Base-by-base conservation (phyloP, 2,888 invertebrate genomes). In the Polyommatus icarus region DNA sequence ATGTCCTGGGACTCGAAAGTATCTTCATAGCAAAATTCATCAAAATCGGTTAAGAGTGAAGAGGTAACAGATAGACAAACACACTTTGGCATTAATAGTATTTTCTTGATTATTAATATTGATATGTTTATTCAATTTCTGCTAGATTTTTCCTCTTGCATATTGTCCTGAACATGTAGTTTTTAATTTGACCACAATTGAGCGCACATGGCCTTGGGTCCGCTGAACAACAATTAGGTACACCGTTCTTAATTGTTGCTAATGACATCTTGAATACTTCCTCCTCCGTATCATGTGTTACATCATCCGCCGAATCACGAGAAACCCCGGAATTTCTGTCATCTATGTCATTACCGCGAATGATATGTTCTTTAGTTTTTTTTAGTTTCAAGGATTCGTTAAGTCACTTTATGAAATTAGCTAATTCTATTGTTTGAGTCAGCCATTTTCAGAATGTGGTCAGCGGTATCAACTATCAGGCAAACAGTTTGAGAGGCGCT, bases 261-360 rank as follows among this genome's bases (percentile, higher is more conserved):
- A 91, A 90, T 90, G 87, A 86, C 86, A 83, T 84, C 85, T 82
- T 81, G 76, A 82, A 79, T 76, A 82, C 81, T 82, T 87, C 88
- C 90, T 90, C 87, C 89, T 81, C 80, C 80, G 75, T 80, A 77
- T n/a, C 57, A 24, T 50, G 24, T 24, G 71, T 77, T 71, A 76
- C 76, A 50, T 75, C 50, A 78, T 24, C 76, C 15, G 20, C 54
- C 50, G 24, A 54, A 75, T 73, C n/a, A 40, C 73, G 5, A 46
- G 40, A 40, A 72, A 72, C n/a, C n/a, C 61, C 61, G 29, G 29
- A 67, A 32, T 67, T 18, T 67, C 29, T 29, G 67, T 32, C 24
- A 67, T 29, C 29, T 32, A 67, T 67, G 29, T 67, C 29, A 67
- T 67, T 67, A 67, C 67, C 67, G 18, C 29, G 18, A 29, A 67